These are phyloP conservation scores for Phengaris alcon DNA, from an alignment of 2,888 invertebrate genomes.

Conservation along the genomic window DNA sequence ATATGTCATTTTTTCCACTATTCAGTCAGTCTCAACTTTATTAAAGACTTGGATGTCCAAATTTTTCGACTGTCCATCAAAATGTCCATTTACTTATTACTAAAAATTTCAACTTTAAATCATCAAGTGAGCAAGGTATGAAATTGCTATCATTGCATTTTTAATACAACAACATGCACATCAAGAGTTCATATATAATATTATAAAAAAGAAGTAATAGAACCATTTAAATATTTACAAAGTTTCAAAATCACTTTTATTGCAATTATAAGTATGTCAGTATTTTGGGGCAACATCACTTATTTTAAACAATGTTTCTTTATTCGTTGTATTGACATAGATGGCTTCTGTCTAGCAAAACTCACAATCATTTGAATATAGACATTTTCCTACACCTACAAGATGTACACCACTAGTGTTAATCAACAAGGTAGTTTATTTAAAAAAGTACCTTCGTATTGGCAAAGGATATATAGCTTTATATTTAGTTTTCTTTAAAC, in stretches of 20 bases:
- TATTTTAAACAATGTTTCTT: neutral
- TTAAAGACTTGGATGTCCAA: neutral
- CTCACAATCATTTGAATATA: neutral
- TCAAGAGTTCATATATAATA: neutral
- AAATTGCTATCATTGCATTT: slow-evolving; percentile 2
- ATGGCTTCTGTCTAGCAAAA: slow-evolving; percentile 10
- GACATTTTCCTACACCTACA: neutral
- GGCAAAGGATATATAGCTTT: neutral
- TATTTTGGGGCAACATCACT: neutral
- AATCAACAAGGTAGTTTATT: neutral
- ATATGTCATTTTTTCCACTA: neutral
- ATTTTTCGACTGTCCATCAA: neutral
- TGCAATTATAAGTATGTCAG: neutral
- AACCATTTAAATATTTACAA: slow-evolving; percentile 7
- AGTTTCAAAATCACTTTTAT: neutral
- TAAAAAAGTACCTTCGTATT: neutral
- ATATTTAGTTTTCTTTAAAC: neutral
- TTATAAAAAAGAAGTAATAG: neutral
- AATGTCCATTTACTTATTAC: slow-evolving; percentile 4
- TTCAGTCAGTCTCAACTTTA: neutral
- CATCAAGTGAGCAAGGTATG: neutral
- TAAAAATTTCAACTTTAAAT: slow-evolving; percentile 3
- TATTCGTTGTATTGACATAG: slow-evolving; percentile 9
- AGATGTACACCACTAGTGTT: neutral
- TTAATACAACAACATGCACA: neutral